These are phyloP conservation scores for Acrossocheilus fasciatus DNA, from an alignment of 2,797 vertebrate species.

Conservation along the genomic window DNA sequence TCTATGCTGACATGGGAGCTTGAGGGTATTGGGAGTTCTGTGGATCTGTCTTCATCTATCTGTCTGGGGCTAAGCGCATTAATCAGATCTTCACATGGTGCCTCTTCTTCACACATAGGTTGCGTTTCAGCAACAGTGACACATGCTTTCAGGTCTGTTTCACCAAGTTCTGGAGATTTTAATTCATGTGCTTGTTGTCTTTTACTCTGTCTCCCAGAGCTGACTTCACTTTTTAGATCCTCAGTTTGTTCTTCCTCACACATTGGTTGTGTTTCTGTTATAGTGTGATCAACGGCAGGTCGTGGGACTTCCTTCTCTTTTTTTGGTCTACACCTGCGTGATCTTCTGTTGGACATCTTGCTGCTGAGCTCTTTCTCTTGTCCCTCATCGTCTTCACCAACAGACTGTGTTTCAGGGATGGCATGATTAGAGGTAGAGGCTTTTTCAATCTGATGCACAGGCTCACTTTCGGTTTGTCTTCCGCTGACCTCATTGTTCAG, in stretches of 20 bases:
- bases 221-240: not conserved
- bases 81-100: not conserved
- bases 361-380: not conserved
- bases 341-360: conserved; percentile 14
- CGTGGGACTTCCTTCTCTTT: not conserved
- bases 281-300: not conserved
- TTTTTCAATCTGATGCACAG: not conserved
- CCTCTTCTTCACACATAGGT: not conserved
- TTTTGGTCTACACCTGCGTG: conserved; percentile 15
- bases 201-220: not conserved
- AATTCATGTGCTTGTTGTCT: not conserved
- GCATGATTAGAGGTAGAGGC: not conserved
- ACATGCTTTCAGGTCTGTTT: not conserved
- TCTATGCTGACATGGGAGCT: not conserved
- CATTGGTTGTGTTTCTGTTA: not conserved
- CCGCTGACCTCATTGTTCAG: not conserved
- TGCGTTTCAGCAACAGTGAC: not conserved
- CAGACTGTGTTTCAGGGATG: conserved; percentile 11
- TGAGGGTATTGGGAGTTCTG: not conserved
- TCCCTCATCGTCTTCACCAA: conserved; percentile 10
- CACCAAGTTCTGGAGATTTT: not conserved
- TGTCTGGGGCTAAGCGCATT: not conserved
- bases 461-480: not conserved
- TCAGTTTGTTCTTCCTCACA: conserved; percentile 6
- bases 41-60: not conserved